Percentiles rank a stretch among this genome's conserved stretches.
phyloP scores from a whole-genome alignment of 2,797 vertebrate species.

The Pygocentrus nattereri region DNA sequence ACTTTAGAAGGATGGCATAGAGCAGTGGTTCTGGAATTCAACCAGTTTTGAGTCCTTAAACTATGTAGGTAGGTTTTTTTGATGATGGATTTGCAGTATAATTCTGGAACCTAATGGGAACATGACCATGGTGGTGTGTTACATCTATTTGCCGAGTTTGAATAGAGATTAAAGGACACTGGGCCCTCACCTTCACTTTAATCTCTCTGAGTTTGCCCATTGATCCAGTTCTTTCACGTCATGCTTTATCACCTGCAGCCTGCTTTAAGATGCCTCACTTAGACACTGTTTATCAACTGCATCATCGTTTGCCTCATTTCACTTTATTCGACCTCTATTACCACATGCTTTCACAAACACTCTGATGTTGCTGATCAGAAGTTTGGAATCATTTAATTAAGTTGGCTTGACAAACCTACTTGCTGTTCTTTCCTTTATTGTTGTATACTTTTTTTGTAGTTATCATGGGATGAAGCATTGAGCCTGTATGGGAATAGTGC shows the following conservation, averaged over 20 bases:
- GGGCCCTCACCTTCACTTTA: constrained; percentile 32
- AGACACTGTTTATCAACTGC: constrained; percentile 3
- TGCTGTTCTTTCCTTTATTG: no score
- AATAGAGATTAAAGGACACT: constrained; percentile 43
- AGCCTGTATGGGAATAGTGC: no score
- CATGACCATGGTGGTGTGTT: constrained; percentile 5
- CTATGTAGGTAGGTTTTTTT: background rate
- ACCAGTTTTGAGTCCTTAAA: constrained; percentile 3
- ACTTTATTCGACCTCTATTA: constrained; percentile 2
- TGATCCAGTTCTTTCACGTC: constrained; percentile 23
- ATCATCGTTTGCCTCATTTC: constrained; percentile 30
- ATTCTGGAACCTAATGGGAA: constrained; percentile 28
- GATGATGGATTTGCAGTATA: background rate
- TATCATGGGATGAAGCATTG: no score
- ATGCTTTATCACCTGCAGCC: background rate
- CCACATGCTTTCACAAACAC: background rate
- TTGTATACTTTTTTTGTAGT: background rate
- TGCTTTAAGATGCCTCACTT: constrained; percentile 7
- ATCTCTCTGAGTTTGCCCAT: constrained; percentile 28
- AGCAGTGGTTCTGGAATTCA: no score
- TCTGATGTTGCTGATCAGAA: background rate
- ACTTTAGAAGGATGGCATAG: no score
- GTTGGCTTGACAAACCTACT: no score
- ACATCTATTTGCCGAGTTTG: constrained; percentile 12
- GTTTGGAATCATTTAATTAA: background rate